Evolutionary conservation across 2,797 vertebrate genomes (phyloP).

Genomic region (Vireo griseus): DNA sequence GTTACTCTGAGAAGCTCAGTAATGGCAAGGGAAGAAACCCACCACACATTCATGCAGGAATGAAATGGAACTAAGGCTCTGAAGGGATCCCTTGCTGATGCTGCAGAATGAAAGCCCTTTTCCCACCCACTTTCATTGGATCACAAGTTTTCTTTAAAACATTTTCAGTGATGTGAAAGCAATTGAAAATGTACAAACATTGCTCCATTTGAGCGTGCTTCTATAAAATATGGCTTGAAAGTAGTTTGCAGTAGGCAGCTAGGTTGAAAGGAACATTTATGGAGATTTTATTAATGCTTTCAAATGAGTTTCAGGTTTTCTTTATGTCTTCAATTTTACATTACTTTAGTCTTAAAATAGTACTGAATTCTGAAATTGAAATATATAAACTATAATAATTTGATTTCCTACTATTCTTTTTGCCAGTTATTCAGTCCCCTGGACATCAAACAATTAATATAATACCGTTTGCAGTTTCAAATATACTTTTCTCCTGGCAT

Average conservation of each 20-base stretch:
- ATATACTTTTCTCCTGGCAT: neutral
- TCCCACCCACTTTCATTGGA: neutral
- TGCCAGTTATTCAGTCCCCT: neutral
- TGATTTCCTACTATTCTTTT: neutral
- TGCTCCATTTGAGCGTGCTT: neutral
- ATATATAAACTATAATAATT: neutral
- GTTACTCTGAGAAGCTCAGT: neutral
- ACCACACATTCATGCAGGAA: neutral
- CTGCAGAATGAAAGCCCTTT: neutral
- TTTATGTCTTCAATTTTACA: neutral
- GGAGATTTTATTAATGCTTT: neutral
- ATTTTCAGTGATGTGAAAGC: neutral
- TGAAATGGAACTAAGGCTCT: neutral
- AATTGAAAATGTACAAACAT: neutral
- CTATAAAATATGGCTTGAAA: neutral
- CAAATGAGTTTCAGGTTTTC: neutral
- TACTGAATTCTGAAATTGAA: neutral
- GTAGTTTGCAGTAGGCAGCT: neutral
- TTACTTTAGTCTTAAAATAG: neutral
- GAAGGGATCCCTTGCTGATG: neutral
- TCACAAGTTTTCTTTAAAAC: neutral
- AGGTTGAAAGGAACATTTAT: neutral
- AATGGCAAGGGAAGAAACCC: neutral
- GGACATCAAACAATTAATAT: neutral
- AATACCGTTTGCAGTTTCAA: neutral